Percentiles rank a stretch among this genome's conserved stretches.
Conservation (phyloP, 2,888 invertebrate genomes). For the Lycocerus yunnanus region DNA sequence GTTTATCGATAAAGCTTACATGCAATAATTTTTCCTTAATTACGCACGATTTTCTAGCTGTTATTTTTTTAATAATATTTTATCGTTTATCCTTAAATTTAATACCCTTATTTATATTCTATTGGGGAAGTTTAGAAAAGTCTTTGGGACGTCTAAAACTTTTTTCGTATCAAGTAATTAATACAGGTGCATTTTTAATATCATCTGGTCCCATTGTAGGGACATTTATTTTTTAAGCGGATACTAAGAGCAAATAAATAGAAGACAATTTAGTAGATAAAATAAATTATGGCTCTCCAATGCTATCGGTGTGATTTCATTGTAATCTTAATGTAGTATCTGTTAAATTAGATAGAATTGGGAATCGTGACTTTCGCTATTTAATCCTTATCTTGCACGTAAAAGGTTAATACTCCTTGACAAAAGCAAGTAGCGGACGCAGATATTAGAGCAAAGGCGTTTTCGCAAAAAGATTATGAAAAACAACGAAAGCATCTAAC, state of each 20-base stretch:
- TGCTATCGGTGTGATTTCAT: neutral
- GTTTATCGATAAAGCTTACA: neutral
- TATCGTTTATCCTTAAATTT: neutral
- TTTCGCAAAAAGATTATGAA: neutral
- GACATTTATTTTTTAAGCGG: neutral
- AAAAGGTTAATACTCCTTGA: neutral
- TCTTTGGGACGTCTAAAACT: neutral
- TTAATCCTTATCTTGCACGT: neutral
- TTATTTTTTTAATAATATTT: neutral
- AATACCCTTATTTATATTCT: neutral
- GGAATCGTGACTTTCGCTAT: neutral
- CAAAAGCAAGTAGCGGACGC: neutral
- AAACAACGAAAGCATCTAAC: neutral
- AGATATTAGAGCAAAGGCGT: neutral
- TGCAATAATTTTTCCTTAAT: neutral
- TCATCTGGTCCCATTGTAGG: neutral
- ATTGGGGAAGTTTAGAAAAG: neutral
- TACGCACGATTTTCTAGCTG: neutral
- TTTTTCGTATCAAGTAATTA: neutral
- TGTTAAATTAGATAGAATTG: neutral
- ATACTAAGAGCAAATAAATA: neutral
- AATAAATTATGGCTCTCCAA: neutral
- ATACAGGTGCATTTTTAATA: neutral
- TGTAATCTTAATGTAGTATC: neutral
- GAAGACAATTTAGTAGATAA: neutral